Conservation (phyloP, 2,888 invertebrate genomes). For the Sicus ferrugineus region DNA sequence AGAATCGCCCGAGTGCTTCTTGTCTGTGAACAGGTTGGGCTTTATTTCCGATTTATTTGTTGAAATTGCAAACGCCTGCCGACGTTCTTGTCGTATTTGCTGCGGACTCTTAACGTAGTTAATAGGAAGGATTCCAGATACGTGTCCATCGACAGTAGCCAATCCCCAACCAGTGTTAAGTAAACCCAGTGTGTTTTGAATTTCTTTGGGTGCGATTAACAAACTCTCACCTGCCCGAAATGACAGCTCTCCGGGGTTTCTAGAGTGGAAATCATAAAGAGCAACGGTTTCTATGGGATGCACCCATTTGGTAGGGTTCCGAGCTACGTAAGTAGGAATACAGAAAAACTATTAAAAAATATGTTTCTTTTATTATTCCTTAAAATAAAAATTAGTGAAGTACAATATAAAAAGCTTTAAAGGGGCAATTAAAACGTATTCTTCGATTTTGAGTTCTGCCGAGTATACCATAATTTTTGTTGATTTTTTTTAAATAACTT, state of each 20-base stretch:
- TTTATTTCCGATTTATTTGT: constrained; percentile 13
- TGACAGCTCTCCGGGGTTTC: constrained; percentile 77
- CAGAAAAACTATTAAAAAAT: background rate
- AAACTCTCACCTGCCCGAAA: constrained; percentile 80
- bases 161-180: constrained; percentile 76
- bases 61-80: constrained; percentile 32
- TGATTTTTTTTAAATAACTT: too few species aligned
- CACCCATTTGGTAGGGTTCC: constrained; percentile 76
- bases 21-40: background rate
- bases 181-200: constrained; percentile 74
- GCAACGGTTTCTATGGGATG: constrained; percentile 74
- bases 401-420: too few species aligned
- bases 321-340: constrained; percentile 65
- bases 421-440: too few species aligned
- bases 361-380: background rate
- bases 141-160: constrained; percentile 69
- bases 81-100: constrained; percentile 52
- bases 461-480: too few species aligned
- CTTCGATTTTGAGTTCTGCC: too few species aligned
- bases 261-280: constrained; percentile 78
- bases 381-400: too few species aligned
- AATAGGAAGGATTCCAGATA: constrained; percentile 72
- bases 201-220: constrained; percentile 81
- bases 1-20: background rate
- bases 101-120: constrained; percentile 66